phyloP scores from a whole-genome alignment of 2,113 vertebrate genomes.

The Cygnus atratus region DNA sequence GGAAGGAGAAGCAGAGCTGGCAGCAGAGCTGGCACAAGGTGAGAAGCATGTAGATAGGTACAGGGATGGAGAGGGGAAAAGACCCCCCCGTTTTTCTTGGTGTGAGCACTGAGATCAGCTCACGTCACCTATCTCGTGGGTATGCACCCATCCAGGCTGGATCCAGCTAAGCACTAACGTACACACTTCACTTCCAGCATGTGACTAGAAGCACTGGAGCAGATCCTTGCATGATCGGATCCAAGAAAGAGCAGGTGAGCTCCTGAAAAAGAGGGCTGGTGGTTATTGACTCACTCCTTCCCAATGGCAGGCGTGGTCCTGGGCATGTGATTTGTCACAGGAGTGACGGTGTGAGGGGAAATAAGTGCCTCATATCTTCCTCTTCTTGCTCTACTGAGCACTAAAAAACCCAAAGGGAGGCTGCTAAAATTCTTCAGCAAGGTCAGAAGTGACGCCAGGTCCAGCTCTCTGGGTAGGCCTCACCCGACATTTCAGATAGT shows the following conservation, averaged over 20 bases:
- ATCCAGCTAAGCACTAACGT: background rate
- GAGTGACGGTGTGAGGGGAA: background rate
- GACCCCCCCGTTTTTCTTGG: background rate
- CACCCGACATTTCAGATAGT: background rate
- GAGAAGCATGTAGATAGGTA: background rate
- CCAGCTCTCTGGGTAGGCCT: background rate
- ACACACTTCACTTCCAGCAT: background rate
- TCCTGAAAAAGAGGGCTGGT: background rate
- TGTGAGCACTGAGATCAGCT: background rate
- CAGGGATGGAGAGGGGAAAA: background rate
- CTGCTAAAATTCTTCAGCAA: background rate
- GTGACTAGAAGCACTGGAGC: background rate
- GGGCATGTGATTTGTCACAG: background rate
- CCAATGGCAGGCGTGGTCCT: conserved; percentile 26
- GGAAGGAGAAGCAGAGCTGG: background rate
- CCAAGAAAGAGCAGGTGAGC: background rate
- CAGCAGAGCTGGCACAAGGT: background rate
- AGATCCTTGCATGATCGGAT: accelerated
- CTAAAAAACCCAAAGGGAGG: background rate
- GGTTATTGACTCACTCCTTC: background rate
- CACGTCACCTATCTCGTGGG: background rate
- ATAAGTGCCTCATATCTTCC: background rate
- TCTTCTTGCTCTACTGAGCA: background rate
- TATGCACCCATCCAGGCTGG: background rate
- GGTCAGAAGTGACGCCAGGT: background rate